These are phyloP conservation scores for Agapostemon virescens DNA, from an alignment of 2,888 invertebrate genomes.

Conservation along the genomic window DNA sequence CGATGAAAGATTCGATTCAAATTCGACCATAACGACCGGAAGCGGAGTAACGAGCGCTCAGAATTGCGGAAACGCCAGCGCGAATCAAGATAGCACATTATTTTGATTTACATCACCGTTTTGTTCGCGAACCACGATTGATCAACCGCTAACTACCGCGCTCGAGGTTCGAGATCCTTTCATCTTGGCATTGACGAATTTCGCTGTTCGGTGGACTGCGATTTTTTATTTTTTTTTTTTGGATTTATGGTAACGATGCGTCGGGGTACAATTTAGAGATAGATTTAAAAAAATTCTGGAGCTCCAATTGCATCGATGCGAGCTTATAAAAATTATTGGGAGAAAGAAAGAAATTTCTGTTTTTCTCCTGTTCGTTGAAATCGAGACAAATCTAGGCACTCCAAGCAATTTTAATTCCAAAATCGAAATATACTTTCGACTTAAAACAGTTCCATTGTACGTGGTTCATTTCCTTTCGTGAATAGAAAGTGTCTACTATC, in stretches of 20 bases:
- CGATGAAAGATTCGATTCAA: background rate
- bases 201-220: background rate
- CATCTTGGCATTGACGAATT: background rate
- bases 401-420: no score
- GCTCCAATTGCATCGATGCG: no score
- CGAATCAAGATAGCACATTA: background rate
- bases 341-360: no score
- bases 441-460: no score
- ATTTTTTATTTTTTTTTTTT: no score
- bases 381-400: no score
- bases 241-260: background rate
- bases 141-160: background rate
- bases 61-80: background rate
- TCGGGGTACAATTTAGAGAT: background rate
- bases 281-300: no score
- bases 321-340: no score
- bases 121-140: background rate
- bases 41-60: background rate
- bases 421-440: no score
- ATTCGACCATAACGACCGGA: slow-evolving; percentile 12
- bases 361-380: no score
- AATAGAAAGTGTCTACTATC: no score
- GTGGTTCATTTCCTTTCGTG: no score
- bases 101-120: background rate
- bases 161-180: background rate